Base-by-base conservation (phyloP, 2,888 invertebrate species). In the Reticulitermes lucifugus region DNA sequence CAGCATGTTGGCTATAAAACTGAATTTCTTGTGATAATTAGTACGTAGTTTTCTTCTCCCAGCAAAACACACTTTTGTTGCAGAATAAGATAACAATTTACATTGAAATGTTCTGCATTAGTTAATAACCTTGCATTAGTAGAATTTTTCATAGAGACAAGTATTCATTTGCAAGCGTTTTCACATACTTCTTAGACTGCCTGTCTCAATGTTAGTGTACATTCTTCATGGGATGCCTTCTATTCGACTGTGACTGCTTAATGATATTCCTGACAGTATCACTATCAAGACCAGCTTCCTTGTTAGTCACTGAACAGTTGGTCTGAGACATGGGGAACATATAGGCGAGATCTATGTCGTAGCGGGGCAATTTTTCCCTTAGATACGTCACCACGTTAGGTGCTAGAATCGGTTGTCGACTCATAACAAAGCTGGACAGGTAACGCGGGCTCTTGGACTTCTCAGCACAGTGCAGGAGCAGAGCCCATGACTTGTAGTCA, bases 391-490 rank as follows among this genome's bases (percentile, higher is more conserved):
- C 86, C 41, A 96, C 96, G 89, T 95, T 95, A 87, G 93, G 92
- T 2, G 93, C 94, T 25, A 95, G 91, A 22, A 90, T 91, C 3
- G 92, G 90, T 87, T 93, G 91, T 59, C 95, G 91, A 71, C 96
- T 96, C 91, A 97, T 93, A 60, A 97, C 94, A 89, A 97, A 95
- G 81, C 96, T 96, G 46, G 96, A 96, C 65, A 97, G 91, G 90
- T 96, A 97, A 80, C 96, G 92, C 0, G 96, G 94, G 75, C 95
- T 95, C 88, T 95, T 94, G 80, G 93, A 93, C 90, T 97, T 96
- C 89, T 97, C 97, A 0, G 97, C 97, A 88, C 97, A 97, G 89
- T 97, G 97, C 89, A 97, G 93, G 51, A 97, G 91, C 75, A 97
- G 91, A 0, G 96, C 94, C 97, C 97, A 97, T 1, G 95, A 95